Base-by-base conservation (phyloP, 2,113 vertebrate species). In the Serinus canaria region DNA sequence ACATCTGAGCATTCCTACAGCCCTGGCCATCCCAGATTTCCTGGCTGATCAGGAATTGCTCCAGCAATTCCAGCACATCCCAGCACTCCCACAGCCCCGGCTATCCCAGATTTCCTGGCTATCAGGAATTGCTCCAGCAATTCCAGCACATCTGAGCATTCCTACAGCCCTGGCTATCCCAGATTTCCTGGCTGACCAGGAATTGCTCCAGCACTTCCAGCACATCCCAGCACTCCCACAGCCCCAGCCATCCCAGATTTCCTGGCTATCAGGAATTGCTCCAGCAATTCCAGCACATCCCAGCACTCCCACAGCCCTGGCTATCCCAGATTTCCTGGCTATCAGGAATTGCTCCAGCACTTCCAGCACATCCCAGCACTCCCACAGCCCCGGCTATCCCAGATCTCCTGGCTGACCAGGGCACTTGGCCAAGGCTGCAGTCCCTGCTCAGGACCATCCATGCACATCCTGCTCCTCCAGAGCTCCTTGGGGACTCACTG, bases 381-480 rank as follows among this genome's bases (percentile, higher is more conserved):
- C 37, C 50, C 21, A 23, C n/a, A n/a, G 5, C 16, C 14, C 9
- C 18, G 22, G 22, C 7, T 74, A n/a, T 7, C 76, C 72, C 62
- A 68, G 19, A 27, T 21, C 31, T 31, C 35, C 66, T 2, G 60
- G 64, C 37, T 56, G 3, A 35, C 12, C 33, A 21, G 1, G 5
- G 41, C 24, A 9, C 31, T 7, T 16, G 8, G 24, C 13, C 43
- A 14, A 8, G n/a, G 5, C 73, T 75, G 73, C 73, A 75, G 72
- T 1, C 25, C 7, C 41, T 47, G 66, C 75, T 35, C 41, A 4
- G 39, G 4, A 53, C 22, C 53, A 22, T 3, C 53, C 30, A 4
- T 18, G 64, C 4, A 2, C 53, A 9, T 0, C 7, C 41, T 8
- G 39, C 35, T 43, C 3, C 11, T 9, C 9, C 15, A 4, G 31